These are phyloP conservation scores for Nomada goodeniana DNA, from an alignment of 2,888 invertebrate species.

Conservation along the genomic window DNA sequence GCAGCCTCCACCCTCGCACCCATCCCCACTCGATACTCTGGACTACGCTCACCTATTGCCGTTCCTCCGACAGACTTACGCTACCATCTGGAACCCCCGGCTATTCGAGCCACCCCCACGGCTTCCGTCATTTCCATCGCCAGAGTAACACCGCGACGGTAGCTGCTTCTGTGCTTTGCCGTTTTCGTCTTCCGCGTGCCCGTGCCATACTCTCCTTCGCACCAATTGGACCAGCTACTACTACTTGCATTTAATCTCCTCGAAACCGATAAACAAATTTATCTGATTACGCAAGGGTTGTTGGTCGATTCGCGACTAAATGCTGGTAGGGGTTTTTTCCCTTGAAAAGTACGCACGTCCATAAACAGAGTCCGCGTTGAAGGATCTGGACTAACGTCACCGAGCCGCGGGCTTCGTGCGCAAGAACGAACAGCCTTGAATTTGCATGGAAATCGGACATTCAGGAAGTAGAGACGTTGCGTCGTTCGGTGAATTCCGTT, in stretches of 20 bases:
- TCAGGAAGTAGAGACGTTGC: background rate
- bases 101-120: slow-evolving; percentile 29
- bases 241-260: too few relatives aligned
- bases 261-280: too few relatives aligned
- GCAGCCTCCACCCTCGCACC: slow-evolving; percentile 37
- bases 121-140: background rate
- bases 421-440: background rate
- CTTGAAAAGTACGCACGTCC: too few relatives aligned
- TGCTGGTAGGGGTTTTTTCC: too few relatives aligned
- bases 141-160: slow-evolving; percentile 23
- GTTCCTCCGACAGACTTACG: slow-evolving; percentile 37
- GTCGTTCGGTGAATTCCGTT: background rate
- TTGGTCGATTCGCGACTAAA: too few relatives aligned
- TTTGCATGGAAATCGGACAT: background rate
- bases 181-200: background rate
- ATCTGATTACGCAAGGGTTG: too few relatives aligned
- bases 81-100: slow-evolving; percentile 50
- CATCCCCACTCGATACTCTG: slow-evolving; percentile 31
- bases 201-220: background rate
- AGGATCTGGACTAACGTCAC: too few relatives aligned
- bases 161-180: background rate
- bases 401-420: too few relatives aligned
- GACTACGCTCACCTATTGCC: slow-evolving; percentile 30
- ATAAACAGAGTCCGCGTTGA: too few relatives aligned
- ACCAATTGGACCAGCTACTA: background rate